Conservation (phyloP, 2,797 vertebrate genomes). For the Naso thynnoides region DNA sequence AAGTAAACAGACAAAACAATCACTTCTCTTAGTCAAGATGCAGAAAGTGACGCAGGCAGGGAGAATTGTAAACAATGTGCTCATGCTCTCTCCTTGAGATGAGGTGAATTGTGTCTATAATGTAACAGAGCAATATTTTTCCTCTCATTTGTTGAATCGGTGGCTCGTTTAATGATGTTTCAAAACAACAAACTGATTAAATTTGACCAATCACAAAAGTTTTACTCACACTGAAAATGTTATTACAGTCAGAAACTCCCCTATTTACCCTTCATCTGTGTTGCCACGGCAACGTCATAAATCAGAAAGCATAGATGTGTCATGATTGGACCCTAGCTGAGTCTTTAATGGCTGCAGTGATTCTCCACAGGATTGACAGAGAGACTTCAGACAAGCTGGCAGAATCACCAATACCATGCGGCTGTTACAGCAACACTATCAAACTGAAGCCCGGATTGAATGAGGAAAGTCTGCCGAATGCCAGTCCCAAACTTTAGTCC, state of each 20-base stretch:
- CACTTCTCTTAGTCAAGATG: slow-evolving; percentile 13
- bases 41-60: slow-evolving; percentile 9
- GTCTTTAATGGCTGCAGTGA: slow-evolving; percentile 54
- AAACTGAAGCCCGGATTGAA: slow-evolving; percentile 50
- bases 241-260: slow-evolving; percentile 16
- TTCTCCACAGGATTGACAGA: slow-evolving; percentile 51
- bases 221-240: background rate
- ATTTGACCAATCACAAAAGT: background rate
- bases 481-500: slow-evolving; percentile 62
- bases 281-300: slow-evolving; percentile 46
- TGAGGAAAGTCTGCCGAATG: slow-evolving; percentile 44
- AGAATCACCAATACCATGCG: slow-evolving; percentile 40
- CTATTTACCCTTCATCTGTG: slow-evolving; percentile 27
- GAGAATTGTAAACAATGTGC: slow-evolving; percentile 4
- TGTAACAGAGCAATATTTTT: background rate
- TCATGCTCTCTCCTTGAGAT: background rate
- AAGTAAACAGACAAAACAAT: slow-evolving; percentile 41
- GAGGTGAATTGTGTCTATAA: slow-evolving; percentile 8
- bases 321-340: slow-evolving; percentile 49
- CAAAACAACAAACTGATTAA: slow-evolving; percentile 2
- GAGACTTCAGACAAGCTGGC: slow-evolving; percentile 28
- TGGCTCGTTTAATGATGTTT: background rate
- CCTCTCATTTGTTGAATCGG: background rate
- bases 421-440: slow-evolving; percentile 55
- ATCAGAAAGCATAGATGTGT: slow-evolving; percentile 41